These are phyloP conservation scores for Colistium nudipinnis DNA, from an alignment of 2,113 vertebrate genomes.

Conservation along the genomic window DNA sequence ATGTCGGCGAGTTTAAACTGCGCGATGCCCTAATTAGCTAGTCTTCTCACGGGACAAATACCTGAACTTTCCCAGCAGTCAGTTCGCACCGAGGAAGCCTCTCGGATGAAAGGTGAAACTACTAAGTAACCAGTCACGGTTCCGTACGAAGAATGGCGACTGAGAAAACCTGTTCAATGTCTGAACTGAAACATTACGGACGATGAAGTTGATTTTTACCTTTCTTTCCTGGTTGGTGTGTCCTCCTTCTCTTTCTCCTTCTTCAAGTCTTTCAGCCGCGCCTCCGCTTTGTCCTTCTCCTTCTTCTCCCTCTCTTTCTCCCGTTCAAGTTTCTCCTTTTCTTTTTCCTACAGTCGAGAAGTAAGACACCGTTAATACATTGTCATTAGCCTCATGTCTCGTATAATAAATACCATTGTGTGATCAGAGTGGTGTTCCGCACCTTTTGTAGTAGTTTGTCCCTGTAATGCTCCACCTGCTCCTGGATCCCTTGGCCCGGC, in stretches of 20 bases:
- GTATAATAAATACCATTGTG: no score
- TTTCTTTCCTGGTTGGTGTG: slow-evolving; percentile 94
- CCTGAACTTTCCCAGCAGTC: no score
- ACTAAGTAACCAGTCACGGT: no score
- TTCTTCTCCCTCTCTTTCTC: slow-evolving; percentile 93
- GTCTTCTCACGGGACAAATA: no score
- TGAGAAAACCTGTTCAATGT: no score
- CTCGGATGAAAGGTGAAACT: no score
- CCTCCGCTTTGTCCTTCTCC: slow-evolving; percentile 89
- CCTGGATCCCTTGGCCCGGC: slow-evolving; percentile 93
- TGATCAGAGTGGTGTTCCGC: neutral
- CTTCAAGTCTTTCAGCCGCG: slow-evolving; percentile 87
- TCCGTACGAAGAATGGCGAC: no score
- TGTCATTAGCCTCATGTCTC: neutral
- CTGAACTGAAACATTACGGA: neutral
- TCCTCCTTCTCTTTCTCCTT: slow-evolving; percentile 91
- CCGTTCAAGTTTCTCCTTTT: slow-evolving; percentile 93
- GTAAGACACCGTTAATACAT: neutral
- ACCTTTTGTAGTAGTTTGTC: slow-evolving; percentile 98
- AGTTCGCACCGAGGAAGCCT: no score
- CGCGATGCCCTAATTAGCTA: no score
- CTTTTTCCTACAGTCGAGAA: slow-evolving; percentile 87
- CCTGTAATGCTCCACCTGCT: slow-evolving; percentile 98
- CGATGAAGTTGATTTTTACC: slow-evolving; percentile 77
- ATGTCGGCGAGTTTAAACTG: no score